These are phyloP conservation scores for Agrilus mali DNA, from an alignment of 2,888 invertebrate genomes.

Conservation along the genomic window DNA sequence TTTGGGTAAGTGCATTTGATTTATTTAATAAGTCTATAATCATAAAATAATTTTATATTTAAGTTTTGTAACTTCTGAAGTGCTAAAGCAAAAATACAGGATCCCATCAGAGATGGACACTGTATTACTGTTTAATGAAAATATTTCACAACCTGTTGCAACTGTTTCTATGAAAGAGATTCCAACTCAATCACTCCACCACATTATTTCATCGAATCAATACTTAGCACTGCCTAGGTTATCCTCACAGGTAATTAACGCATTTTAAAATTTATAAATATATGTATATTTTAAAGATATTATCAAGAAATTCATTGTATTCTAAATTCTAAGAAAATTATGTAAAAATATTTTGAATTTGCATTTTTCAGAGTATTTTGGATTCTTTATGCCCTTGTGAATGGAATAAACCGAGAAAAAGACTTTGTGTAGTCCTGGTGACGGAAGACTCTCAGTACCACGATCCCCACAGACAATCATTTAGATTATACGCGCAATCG, in stretches of 20 bases:
- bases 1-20: constrained; percentile 55
- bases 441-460: constrained; percentile 48
- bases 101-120: constrained; percentile 63
- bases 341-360: not conserved
- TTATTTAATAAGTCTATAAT: not conserved
- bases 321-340: too few relatives aligned
- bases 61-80: constrained; percentile 58
- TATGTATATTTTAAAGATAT: not conserved
- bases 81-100: constrained; percentile 56
- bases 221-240: constrained; percentile 77
- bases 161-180: constrained; percentile 84
- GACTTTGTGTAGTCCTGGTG: constrained; percentile 68
- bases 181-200: constrained; percentile 73
- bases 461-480: constrained; percentile 50
- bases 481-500: constrained; percentile 58
- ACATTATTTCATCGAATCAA: constrained; percentile 80
- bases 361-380: constrained; percentile 44
- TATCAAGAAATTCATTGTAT: too few relatives aligned
- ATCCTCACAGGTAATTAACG: constrained; percentile 76
- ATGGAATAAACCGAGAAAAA: constrained; percentile 63
- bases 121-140: constrained; percentile 83
- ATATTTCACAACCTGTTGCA: constrained; percentile 65
- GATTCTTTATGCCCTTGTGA: constrained; percentile 83
- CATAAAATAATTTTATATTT: constrained; percentile 10
- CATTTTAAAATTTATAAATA: too few relatives aligned